Conservation (phyloP, 1,140 invertebrate species). For the Heliothis virescens region DNA sequence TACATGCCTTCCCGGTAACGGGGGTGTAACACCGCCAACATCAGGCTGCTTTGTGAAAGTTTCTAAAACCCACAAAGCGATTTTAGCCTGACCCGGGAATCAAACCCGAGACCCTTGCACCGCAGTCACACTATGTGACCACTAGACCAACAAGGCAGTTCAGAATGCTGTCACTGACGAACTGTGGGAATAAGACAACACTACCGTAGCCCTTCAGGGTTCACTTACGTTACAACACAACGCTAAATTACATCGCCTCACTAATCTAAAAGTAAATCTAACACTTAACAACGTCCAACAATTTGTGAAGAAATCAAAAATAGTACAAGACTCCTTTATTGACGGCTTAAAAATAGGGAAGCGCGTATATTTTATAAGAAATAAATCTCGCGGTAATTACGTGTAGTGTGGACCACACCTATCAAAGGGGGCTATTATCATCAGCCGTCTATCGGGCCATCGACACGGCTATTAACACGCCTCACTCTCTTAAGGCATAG, state of each 20-base stretch:
- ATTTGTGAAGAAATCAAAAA: constrained; percentile 40
- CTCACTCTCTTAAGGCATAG: constrained; percentile 54
- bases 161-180: constrained; percentile 9
- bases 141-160: too few species aligned
- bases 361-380: constrained; percentile 52
- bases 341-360: constrained; percentile 47
- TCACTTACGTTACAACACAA: constrained; percentile 17
- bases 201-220: constrained; percentile 6
- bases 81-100: too few species aligned
- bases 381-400: constrained; percentile 67
- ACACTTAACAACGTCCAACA: constrained; percentile 35
- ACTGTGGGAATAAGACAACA: background rate
- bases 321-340: constrained; percentile 42
- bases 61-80: too few species aligned
- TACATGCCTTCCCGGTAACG: too few species aligned
- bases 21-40: too few species aligned
- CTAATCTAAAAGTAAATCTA: constrained; percentile 41
- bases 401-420: constrained; percentile 62
- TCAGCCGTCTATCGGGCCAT: constrained; percentile 56
- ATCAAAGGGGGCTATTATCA: constrained; percentile 58
- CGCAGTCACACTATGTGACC: too few species aligned
- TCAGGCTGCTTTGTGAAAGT: too few species aligned
- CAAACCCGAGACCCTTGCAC: too few species aligned
- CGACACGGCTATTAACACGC: constrained; percentile 65
- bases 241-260: constrained; percentile 17